Conservation (phyloP, 2,888 invertebrate genomes). For the Anthrax anthrax region DNA sequence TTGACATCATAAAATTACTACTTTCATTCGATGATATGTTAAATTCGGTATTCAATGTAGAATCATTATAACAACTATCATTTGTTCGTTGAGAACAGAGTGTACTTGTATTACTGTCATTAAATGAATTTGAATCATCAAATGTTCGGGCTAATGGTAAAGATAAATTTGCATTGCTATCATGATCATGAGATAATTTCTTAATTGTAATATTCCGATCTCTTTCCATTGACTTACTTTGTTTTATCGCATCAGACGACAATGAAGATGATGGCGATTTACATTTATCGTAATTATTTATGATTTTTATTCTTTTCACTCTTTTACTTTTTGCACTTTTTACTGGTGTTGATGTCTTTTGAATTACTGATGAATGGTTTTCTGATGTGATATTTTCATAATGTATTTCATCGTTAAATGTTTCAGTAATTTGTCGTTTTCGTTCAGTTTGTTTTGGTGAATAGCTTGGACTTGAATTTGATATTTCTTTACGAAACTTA, state of each 20-base stretch:
- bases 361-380: too few species aligned
- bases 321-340: constrained; percentile 24
- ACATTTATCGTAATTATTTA: constrained; percentile 21
- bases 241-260: too few species aligned
- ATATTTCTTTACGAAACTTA: constrained; percentile 23
- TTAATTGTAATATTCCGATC: constrained; percentile 14
- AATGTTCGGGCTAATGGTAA: constrained; percentile 15
- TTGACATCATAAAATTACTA: constrained; percentile 11
- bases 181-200: constrained; percentile 10
- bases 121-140: not conserved
- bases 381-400: too few species aligned
- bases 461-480: constrained; percentile 2
- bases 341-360: not conserved
- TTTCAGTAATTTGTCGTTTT: too few species aligned
- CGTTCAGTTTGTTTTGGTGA: not conserved
- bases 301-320: constrained; percentile 14
- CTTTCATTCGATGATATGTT: constrained; percentile 11
- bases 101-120: not conserved
- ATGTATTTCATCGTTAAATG: too few species aligned
- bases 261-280: too few species aligned
- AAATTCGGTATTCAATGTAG: constrained; percentile 13
- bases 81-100: not conserved
- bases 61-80: constrained; percentile 7
- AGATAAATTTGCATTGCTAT: constrained; percentile 24
- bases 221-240: constrained; percentile 2